phyloP scores from a whole-genome alignment of 2,113 vertebrate species.

The Lathamus discolor region DNA sequence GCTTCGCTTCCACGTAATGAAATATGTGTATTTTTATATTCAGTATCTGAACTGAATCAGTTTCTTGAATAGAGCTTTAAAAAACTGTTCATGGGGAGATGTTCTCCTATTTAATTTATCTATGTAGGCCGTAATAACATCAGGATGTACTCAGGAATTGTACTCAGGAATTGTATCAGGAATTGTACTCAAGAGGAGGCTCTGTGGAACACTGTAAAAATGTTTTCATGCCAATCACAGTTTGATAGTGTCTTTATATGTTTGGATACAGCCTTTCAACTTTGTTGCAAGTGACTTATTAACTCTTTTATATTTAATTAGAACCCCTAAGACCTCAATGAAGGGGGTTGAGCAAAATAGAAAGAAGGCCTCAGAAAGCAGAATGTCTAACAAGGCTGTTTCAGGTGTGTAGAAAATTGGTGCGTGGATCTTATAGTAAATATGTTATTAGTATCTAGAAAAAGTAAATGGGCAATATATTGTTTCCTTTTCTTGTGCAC shows the following conservation, averaged over 20 bases:
- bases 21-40: not conserved
- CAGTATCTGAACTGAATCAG: not conserved
- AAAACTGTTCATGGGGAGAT: not conserved
- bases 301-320: conserved; percentile 80
- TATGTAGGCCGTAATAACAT: not conserved
- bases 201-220: not conserved
- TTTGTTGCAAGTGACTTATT: conserved; percentile 72
- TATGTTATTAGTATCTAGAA: conserved; percentile 33
- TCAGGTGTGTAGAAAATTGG: conserved; percentile 79
- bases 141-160: not conserved
- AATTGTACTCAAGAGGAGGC: not conserved
- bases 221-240: conserved; percentile 6
- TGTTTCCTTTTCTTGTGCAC: conserved; percentile 56
- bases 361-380: conserved; percentile 80
- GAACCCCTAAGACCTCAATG: conserved; percentile 79
- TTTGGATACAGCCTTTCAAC: conserved; percentile 50
- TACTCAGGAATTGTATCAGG: not conserved
- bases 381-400: conserved; percentile 76
- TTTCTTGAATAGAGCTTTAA: not conserved
- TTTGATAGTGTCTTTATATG: conserved; percentile 42
- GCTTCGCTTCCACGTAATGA: conserved; percentile 53
- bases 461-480: not conserved
- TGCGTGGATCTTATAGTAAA: conserved; percentile 36
- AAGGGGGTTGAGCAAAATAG: conserved; percentile 81
- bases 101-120: not conserved